Percentiles rank a stretch among this genome's conserved stretches.
Evolutionary conservation across 2,888 invertebrate species (phyloP).

Genomic region (Xestoiulus laeticollis): DNA sequence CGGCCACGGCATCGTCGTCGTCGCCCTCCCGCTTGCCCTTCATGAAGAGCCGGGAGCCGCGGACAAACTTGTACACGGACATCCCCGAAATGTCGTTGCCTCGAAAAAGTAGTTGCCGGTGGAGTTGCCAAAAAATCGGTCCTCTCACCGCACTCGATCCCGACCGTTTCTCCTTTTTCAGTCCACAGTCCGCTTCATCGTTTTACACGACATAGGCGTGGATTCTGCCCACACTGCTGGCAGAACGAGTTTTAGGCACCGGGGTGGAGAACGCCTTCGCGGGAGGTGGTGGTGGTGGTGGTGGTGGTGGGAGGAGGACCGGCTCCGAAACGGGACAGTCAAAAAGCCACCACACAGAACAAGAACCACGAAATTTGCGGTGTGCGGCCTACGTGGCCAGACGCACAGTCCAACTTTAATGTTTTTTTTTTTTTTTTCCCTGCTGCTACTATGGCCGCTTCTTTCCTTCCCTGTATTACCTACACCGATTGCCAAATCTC

Average conservation of each 20-base stretch:
- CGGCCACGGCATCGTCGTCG: constrained; percentile 68
- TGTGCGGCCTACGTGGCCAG: neutral
- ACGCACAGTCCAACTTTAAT: neutral
- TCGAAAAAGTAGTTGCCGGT: neutral
- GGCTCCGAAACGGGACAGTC: neutral
- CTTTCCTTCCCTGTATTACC: neutral
- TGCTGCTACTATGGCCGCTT: neutral
- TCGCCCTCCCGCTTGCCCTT: constrained; percentile 77
- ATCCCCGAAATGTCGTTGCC: no score
- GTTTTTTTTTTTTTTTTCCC: neutral
- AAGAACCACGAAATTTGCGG: neutral
- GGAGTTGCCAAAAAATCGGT: neutral
- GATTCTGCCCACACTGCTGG: neutral
- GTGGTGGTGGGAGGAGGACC: neutral
- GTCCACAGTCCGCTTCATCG: neutral
- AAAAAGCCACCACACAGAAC: neutral
- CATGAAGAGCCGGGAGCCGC: constrained; percentile 78
- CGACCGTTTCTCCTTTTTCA: neutral
- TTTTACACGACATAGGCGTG: neutral
- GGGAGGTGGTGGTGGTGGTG: neutral
- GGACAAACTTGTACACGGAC: constrained; percentile 84
- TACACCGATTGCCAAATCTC: neutral
- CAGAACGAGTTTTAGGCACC: neutral
- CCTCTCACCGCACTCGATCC: neutral
- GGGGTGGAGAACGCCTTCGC: neutral